Conservation (phyloP, 1,140 invertebrate genomes). For the Asbolus verrucosus region DNA sequence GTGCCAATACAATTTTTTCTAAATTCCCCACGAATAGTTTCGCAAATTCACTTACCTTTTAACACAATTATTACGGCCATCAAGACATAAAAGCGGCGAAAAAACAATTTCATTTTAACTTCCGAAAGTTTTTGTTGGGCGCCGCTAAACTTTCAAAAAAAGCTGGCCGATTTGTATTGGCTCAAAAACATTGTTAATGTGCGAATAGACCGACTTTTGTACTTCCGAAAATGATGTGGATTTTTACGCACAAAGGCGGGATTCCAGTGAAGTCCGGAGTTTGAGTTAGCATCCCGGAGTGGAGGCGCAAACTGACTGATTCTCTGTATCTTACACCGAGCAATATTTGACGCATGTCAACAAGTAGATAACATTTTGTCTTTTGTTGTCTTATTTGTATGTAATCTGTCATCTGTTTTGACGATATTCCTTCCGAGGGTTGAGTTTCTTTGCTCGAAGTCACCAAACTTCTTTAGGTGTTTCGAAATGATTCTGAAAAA, state of each 20-base stretch:
- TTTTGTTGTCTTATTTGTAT: constrained; percentile 22
- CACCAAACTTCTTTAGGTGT: too few relatives aligned
- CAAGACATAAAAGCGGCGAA: neutral
- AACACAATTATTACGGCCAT: neutral
- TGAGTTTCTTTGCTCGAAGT: too few relatives aligned
- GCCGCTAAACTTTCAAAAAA: too few relatives aligned
- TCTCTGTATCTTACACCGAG: constrained; percentile 21
- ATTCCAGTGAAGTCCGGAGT: constrained; percentile 29
- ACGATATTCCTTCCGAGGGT: neutral
- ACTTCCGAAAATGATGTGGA: neutral
- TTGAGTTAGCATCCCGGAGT: constrained; percentile 38
- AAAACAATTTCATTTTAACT: constrained; percentile 26
- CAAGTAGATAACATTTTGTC: constrained; percentile 44
- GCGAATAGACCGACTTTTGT: too few relatives aligned
- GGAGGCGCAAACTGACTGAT: constrained; percentile 45
- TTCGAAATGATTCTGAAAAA: too few relatives aligned
- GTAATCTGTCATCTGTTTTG: constrained; percentile 18
- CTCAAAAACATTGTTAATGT: too few relatives aligned
- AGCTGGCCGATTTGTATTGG: too few relatives aligned
- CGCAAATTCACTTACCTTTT: constrained; percentile 9
- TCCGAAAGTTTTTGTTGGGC: neutral
- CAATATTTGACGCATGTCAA: constrained; percentile 47
- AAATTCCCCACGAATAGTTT: too few relatives aligned
- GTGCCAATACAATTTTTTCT: neutral
- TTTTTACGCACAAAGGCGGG: constrained; percentile 1